Evolutionary conservation across 2,113 vertebrate genomes (phyloP), one percentile per base, ranked within the genome.

Genomic region (Nyctibius bracteatus): DNA sequence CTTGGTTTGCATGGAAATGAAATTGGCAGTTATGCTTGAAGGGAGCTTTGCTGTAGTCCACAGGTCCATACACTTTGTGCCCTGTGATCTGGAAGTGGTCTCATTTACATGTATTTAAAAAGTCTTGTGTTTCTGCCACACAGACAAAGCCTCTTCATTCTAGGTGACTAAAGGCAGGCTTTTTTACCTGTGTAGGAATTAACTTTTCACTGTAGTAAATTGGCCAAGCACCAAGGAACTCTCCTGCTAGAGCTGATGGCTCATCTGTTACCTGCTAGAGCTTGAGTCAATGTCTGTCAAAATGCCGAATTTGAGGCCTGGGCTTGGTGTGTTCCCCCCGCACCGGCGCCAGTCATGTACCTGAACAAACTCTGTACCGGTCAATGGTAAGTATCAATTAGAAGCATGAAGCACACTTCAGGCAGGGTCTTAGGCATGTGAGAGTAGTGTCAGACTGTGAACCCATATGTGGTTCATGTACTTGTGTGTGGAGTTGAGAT

Each of bases 371-470:
- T 21, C 19, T 27, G 3, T 8, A 31, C 20, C 17, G 59, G 17
- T 4, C 43, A 59, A 25, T 57, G 24, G 7, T 30, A 47, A 68
- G 6, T 54, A 58, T 23, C 44, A 73, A 3, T n/a, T 9, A 47
- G 18, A 49, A 83, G 28, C 37, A 10, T 25, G 27, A 46, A 77
- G 10, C 10, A 57, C 25, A 21, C 22, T 31, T n/a, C 8, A 7
- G 52, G 27, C 8, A 7, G 52, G 27, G 28, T 57, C 14, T 63
- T n/a, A 41, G 17, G n/a, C n/a, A 54, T 0, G 0, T 47, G 57
- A 71, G 33, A 25, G 5, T 8, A 2, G 18, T 37, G 22, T 78
- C 25, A 47, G 47, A 9, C 7, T 28, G 59, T 68, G 43, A 33
- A 11, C 22, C 31, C 31, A 8, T 22, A 3, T 22, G 1, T 18